These are phyloP conservation scores for Anableps anableps DNA, from an alignment of 2,797 vertebrate species.

Conservation along the genomic window DNA sequence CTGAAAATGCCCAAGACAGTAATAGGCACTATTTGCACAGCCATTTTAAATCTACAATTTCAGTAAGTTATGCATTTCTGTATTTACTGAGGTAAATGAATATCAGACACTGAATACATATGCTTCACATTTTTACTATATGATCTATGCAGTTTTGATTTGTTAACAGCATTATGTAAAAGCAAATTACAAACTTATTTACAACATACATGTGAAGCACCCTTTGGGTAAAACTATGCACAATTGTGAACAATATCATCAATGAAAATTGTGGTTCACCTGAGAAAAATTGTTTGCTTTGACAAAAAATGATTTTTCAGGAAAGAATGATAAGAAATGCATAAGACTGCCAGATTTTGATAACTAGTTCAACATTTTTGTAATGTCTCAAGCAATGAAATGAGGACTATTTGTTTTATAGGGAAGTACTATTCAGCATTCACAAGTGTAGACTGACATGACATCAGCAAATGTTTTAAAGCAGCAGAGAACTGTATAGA, in stretches of 20 bases:
- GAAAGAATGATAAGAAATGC: background rate
- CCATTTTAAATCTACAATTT: background rate
- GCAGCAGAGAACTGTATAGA: too few relatives aligned
- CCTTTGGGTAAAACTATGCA: background rate
- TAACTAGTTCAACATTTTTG: too few relatives aligned
- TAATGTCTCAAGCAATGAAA: too few relatives aligned
- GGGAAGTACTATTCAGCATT: too few relatives aligned
- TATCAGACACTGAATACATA: background rate
- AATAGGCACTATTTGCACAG: background rate
- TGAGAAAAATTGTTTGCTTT: background rate
- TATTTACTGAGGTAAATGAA: background rate
- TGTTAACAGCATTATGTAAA: background rate
- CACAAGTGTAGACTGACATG: too few relatives aligned
- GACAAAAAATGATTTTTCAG: background rate
- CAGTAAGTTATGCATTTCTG: background rate
- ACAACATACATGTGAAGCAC: background rate
- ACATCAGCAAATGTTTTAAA: too few relatives aligned
- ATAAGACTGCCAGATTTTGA: too few relatives aligned
- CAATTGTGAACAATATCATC: background rate
- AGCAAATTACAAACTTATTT: background rate
- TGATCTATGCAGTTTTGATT: background rate
- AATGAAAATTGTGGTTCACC: too few relatives aligned
- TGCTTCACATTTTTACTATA: background rate
- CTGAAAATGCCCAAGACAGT: background rate
- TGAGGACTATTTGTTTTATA: too few relatives aligned